Conservation (phyloP, 2,797 vertebrate genomes). For the Zalophus californianus region DNA sequence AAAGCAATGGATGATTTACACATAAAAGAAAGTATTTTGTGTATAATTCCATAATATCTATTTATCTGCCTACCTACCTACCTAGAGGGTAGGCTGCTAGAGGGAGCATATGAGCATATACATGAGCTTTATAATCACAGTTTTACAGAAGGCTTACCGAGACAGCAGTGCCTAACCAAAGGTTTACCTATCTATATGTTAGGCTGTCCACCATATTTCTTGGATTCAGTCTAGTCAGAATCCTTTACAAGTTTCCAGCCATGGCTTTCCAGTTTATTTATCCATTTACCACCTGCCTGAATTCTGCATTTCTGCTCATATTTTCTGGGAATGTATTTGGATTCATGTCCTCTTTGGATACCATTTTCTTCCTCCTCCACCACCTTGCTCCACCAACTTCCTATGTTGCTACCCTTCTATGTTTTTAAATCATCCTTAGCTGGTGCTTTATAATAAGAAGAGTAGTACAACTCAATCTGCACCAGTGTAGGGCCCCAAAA, state of each 20-base stretch:
- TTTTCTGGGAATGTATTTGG: background rate
- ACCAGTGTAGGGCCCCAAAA: background rate
- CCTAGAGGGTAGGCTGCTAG: background rate
- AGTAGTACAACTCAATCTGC: background rate
- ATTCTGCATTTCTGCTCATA: background rate
- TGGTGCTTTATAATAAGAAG: background rate
- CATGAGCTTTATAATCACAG: background rate
- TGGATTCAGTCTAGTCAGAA: background rate
- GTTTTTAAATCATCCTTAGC: background rate
- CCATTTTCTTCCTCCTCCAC: background rate
- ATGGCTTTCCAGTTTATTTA: background rate
- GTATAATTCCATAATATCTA: background rate
- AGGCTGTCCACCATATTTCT: background rate
- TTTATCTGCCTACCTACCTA: too few relatives aligned
- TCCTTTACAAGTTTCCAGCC: background rate
- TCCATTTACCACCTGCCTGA: background rate
- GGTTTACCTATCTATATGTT: background rate
- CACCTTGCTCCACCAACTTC: background rate
- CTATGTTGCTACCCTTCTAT: background rate
- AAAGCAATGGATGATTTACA: background rate
- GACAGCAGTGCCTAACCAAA: background rate
- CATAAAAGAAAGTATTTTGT: background rate
- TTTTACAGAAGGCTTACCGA: background rate
- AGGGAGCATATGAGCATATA: background rate
- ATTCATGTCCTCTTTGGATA: background rate